Evolutionary conservation across 2,888 invertebrate species (phyloP), one percentile per base, ranked within the genome.

Genomic region (Tenthredo scrophulariae): DNA sequence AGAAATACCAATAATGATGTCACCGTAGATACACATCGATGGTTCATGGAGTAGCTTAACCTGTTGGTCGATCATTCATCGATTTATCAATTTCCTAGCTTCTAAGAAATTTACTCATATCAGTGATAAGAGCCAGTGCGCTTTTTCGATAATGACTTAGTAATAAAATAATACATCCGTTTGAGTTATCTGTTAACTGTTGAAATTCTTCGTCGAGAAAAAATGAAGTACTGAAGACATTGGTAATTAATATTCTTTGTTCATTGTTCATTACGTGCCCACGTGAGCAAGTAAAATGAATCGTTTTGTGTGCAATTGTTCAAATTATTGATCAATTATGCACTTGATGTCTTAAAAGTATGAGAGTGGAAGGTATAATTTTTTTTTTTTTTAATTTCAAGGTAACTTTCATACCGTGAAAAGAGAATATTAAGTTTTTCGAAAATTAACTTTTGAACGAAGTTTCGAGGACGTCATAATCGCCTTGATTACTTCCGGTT

Each of bases 401-500:
- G n/a, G 22, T 43, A 43, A 74, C 54, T 54, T 74, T n/a, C 13
- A 0, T 26, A 46, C 26, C 13, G 26, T 18, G 37, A 46, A 43
- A 74, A 43, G n/a, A 74, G 22, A 43, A 74, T 43, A 74, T 46
- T 46, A 74, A 22, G 9, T 74, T 74, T 74, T 74, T 74, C 6
- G 26, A n/a, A 74, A 43, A 43, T 74, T 74, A 43, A 43, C 46
- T 74, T 22, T 13, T 15, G 43, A 43, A 74, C 46, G 26, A 22
- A 74, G 13, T 74, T 46, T 26, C 46, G 26, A 10, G n/a, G 74
- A 9, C 22, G 74, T 74, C 26, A 26, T 46, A 46, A 46, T 43
- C 74, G 40, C 74, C 18, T 70, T 70, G 70, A 70, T 74, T 74
- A 37, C 74, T 46, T 74, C 74, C 74, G 74, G 43, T 43, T 46